These are phyloP conservation scores for Venustoraphidia nigricollis DNA, from an alignment of 2,888 invertebrate genomes.

Conservation along the genomic window DNA sequence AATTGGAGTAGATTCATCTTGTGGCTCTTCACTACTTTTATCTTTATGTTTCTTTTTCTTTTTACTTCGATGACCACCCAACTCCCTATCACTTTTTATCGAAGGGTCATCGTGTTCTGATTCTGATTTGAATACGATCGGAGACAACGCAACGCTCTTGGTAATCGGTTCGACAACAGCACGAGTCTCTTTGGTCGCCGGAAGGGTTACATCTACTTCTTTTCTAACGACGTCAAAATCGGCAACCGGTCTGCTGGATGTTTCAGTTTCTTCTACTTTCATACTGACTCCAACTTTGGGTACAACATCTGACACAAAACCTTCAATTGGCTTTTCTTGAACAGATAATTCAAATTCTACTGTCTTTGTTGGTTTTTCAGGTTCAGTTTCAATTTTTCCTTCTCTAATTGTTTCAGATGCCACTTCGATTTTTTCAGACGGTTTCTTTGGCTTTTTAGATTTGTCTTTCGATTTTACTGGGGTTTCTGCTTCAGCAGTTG, in stretches of 20 bases:
- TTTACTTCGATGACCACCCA: slow-evolving; percentile 38
- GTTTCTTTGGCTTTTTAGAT: neutral
- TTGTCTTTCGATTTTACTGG: slow-evolving; percentile 10
- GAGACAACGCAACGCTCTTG: slow-evolving; percentile 15
- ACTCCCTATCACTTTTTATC: slow-evolving; percentile 27
- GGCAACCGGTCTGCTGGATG: slow-evolving; percentile 9
- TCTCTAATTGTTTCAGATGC: slow-evolving; percentile 9
- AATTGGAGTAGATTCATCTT: slow-evolving; percentile 10
- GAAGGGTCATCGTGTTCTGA: slow-evolving; percentile 21
- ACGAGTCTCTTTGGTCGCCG: slow-evolving; percentile 13
- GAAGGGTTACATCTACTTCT: slow-evolving; percentile 22
- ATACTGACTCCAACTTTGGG: slow-evolving; percentile 21
- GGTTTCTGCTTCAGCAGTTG: slow-evolving; percentile 9
- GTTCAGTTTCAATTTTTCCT: slow-evolving; percentile 3
- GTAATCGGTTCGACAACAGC: slow-evolving; percentile 9
- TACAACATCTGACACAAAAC: slow-evolving; percentile 23
- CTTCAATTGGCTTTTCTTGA: slow-evolving; percentile 28
- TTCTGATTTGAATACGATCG: slow-evolving; percentile 21
- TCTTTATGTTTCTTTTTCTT: slow-evolving; percentile 48
- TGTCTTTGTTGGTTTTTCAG: slow-evolving; percentile 19
- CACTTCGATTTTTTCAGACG: neutral
- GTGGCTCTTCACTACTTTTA: slow-evolving; percentile 12
- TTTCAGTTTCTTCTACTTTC: slow-evolving; percentile 20
- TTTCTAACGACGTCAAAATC: slow-evolving; percentile 18
- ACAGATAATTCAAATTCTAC: slow-evolving; percentile 24